Evolutionary conservation across 2,113 vertebrate species (phyloP), one percentile per base, ranked within the genome.

Genomic region (Stercorarius parasiticus): DNA sequence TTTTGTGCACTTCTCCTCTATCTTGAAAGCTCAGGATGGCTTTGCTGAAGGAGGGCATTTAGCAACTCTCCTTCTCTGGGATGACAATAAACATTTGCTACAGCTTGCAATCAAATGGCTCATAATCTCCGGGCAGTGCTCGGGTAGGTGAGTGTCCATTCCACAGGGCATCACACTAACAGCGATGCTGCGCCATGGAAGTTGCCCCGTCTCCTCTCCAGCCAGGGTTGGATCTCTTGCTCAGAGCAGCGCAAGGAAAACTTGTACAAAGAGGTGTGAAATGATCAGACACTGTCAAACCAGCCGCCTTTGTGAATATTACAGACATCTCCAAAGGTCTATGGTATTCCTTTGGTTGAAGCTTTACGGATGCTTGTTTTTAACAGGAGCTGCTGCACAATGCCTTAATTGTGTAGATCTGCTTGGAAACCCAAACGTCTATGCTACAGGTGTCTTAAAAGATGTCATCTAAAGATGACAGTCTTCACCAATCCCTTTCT

Each of bases 371-470:
- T 73, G 82, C 36, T 96, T 45, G 0, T 50, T 53, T 83, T 40
- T 17, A 65, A 36, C 22, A 25, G 62, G 52, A 84, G 73, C 29
- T 0, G 9, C 62, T 6, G 26, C 86, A 76, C 86, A 76, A 90
- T 40, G 67, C 40, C 56, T 80, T 62, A 45, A 84, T 58, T 84
- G 86, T 62, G 62, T 56, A 36, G 86, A 61, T 79, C 72, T 76
- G 77, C n/a, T 78, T 88, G 74, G 64, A 81, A 85, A 87, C 58
- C 86, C 90, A 84, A 77, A 87, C 49, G 76, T 17, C 42, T 42
- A 1, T 2, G 15, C 61, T 23, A 79, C 56, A 42, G 64, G 36
- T 2, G 14, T 23, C 81, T 86, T 10, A 17, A 45, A 45, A 45
- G 45, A 45, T 45, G 45, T 19, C 45, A 19, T 45, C 45, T 45